phyloP scores from a whole-genome alignment of 2,113 vertebrate species.

The Felis catus region F.catus_Fca126_mat1.0 CM031418.1:9556501-9557000 shows the following conservation, averaged over 20 bases:
- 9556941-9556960: background rate
- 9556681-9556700: background rate
- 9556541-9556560: background rate
- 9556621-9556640: background rate
- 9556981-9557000: too few relatives aligned
- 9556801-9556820: background rate
- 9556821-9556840: background rate
- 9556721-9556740: background rate
- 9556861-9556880: background rate
- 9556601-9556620: background rate
- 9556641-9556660: background rate
- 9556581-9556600: background rate
- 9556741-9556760: background rate
- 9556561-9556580: background rate
- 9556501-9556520: background rate
- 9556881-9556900: background rate
- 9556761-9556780: background rate
- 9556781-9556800: background rate
- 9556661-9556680: background rate
- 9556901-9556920: background rate
- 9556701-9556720: background rate
- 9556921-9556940: background rate
- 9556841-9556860: background rate
- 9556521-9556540: background rate
- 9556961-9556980: too few relatives aligned